Evolutionary conservation across 1,140 invertebrate species (phyloP).

Genomic region (Aradophagus sp.): DNA sequence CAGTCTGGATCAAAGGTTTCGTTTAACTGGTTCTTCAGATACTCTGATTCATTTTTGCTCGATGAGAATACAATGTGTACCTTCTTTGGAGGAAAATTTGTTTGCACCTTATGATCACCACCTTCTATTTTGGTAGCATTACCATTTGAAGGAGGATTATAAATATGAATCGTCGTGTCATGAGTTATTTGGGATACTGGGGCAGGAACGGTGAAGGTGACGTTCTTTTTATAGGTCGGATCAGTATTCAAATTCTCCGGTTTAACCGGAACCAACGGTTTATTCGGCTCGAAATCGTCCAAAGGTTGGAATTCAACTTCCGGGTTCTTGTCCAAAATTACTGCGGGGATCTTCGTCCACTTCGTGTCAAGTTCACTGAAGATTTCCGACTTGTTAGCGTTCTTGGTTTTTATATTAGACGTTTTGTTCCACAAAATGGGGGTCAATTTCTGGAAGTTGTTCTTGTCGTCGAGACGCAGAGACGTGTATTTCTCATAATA

Average conservation of each 20-base stretch:
- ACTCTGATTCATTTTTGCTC: slow-evolving; percentile 52
- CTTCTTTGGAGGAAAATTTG: slow-evolving; percentile 56
- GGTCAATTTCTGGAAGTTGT: background rate
- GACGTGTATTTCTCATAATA: too few species aligned
- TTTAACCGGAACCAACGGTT: too few species aligned
- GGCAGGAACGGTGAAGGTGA: background rate
- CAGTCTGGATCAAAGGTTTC: slow-evolving; percentile 52
- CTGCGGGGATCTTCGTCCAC: too few species aligned
- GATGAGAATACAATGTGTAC: slow-evolving; percentile 69
- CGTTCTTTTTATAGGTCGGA: background rate
- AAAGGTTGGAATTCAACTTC: too few species aligned
- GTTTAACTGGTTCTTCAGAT: slow-evolving; percentile 27
- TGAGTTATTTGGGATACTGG: slow-evolving; percentile 64
- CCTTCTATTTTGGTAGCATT: slow-evolving; percentile 52
- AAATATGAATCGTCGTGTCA: slow-evolving; percentile 68
- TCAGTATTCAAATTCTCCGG: background rate
- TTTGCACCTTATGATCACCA: background rate
- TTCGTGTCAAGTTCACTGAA: too few species aligned
- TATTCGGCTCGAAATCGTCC: too few species aligned
- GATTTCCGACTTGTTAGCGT: too few species aligned
- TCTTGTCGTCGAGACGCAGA: too few species aligned
- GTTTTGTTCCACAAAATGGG: too few species aligned
- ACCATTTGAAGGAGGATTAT: slow-evolving; percentile 60
- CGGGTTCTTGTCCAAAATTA: too few species aligned
- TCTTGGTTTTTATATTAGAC: too few species aligned